These are phyloP conservation scores for Nothoprocta pentlandii DNA, from an alignment of 2,113 vertebrate genomes.

Conservation along the genomic window DNA sequence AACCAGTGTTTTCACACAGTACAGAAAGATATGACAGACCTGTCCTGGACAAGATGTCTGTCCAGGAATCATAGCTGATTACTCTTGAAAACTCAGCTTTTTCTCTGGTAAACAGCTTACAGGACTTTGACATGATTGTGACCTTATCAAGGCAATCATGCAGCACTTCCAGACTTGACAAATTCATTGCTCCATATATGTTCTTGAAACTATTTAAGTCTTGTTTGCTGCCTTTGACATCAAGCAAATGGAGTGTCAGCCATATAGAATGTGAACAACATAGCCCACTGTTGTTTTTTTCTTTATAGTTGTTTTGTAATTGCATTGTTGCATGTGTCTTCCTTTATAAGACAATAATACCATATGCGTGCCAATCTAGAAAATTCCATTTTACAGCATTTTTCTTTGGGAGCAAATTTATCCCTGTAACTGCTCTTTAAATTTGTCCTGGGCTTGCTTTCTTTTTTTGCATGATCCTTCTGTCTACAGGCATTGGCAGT, in stretches of 20 bases:
- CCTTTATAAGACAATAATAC: neutral
- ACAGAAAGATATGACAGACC: neutral
- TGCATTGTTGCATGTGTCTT: neutral
- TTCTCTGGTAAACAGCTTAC: neutral
- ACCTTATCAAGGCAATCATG: neutral
- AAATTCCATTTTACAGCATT: neutral
- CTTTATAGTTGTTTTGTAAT: neutral
- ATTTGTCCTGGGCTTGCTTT: neutral
- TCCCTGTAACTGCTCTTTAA: neutral
- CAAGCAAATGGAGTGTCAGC: neutral
- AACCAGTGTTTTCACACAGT: neutral
- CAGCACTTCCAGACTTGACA: neutral
- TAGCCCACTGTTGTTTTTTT: neutral
- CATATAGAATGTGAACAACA: neutral
- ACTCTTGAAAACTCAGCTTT: neutral
- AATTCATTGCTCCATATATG: neutral
- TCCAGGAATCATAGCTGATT: neutral
- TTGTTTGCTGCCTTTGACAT: neutral
- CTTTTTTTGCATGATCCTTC: neutral
- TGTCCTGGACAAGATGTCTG: neutral
- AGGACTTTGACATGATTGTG: neutral
- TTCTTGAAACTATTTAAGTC: neutral
- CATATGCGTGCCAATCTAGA: neutral
- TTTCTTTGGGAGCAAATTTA: accelerated
- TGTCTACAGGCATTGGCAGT: neutral